phyloP scores from a whole-genome alignment of 2,888 invertebrate genomes.

The Drosophila imparisetae region DNA sequence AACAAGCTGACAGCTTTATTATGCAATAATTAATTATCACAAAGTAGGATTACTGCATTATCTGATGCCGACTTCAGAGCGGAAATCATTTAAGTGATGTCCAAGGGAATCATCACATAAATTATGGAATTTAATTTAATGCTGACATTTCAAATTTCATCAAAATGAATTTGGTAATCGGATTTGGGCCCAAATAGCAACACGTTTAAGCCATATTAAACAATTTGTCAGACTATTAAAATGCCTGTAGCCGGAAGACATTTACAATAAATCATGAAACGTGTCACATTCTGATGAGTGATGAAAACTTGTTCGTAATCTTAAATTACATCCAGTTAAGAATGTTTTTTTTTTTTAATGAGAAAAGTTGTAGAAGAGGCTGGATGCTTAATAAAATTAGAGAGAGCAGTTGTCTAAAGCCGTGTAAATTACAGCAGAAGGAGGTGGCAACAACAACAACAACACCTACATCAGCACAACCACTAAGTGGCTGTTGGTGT shows the following conservation, averaged over 20 bases:
- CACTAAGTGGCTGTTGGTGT: neutral
- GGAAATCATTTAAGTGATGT: neutral
- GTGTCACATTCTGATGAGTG: constrained; percentile 13
- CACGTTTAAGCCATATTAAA: constrained; percentile 14
- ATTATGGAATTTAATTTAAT: constrained; percentile 32
- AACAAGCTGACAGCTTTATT: neutral
- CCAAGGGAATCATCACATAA: neutral
- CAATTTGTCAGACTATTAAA: constrained; percentile 37
- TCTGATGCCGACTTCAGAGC: neutral
- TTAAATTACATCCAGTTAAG: neutral
- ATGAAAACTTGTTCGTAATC: constrained; percentile 6
- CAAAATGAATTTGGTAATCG: constrained; percentile 20
- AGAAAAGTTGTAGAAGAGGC: constrained; percentile 22
- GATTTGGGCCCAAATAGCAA: constrained; percentile 18
- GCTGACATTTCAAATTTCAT: constrained; percentile 4
- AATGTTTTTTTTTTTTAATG: neutral
- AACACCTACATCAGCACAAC: neutral
- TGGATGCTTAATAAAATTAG: constrained; percentile 53
- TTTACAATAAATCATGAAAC: constrained; percentile 35
- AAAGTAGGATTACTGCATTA: neutral
- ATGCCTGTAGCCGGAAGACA: constrained; percentile 15
- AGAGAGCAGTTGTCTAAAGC: constrained; percentile 38
- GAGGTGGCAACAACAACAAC: neutral
- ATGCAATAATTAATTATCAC: neutral
- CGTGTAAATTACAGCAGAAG: constrained; percentile 19